phyloP scores from a whole-genome alignment of 1,140 invertebrate species.

The Zophobas morio region DNA sequence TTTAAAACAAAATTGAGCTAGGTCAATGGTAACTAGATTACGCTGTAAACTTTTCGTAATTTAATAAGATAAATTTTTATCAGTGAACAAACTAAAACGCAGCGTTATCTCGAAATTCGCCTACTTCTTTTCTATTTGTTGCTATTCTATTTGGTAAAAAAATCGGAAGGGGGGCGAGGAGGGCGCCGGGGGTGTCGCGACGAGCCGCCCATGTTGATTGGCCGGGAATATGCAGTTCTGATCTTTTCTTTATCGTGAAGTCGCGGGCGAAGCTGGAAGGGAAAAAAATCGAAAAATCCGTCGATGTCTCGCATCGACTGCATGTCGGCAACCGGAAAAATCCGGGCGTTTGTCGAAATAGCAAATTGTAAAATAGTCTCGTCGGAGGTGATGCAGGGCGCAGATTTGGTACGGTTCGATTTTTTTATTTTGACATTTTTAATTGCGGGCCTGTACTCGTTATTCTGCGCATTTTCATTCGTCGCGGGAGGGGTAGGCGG shows the following conservation, averaged over 20 bases:
- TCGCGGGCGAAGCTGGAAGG: neutral
- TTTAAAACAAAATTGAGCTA: constrained; percentile 48
- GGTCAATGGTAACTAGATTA: constrained; percentile 49
- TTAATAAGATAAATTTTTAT: constrained; percentile 21
- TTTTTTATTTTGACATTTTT: constrained; percentile 69
- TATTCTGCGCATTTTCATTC: constrained; percentile 70
- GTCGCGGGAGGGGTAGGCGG: constrained; percentile 63
- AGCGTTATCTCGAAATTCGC: constrained; percentile 10
- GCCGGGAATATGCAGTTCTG: constrained; percentile 52
- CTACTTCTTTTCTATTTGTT: neutral
- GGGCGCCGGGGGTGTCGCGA: constrained; percentile 6
- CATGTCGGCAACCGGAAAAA: neutral
- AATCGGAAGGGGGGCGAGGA: constrained; percentile 2
- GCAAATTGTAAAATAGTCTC: constrained; percentile 8
- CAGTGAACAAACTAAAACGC: neutral
- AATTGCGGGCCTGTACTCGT: constrained; percentile 69
- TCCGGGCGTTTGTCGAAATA: neutral
- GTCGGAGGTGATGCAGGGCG: constrained; percentile 43
- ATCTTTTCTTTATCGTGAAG: constrained; percentile 51
- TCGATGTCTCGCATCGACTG: neutral
- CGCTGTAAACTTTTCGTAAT: constrained; percentile 41
- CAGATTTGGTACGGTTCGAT: constrained; percentile 58
- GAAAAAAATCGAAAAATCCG: constrained; percentile 22
- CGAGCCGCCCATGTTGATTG: constrained; percentile 21
- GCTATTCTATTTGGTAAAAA: neutral